phyloP scores from a whole-genome alignment of 2,797 vertebrate genomes.

The Pantherophis vulpinus region DNA sequence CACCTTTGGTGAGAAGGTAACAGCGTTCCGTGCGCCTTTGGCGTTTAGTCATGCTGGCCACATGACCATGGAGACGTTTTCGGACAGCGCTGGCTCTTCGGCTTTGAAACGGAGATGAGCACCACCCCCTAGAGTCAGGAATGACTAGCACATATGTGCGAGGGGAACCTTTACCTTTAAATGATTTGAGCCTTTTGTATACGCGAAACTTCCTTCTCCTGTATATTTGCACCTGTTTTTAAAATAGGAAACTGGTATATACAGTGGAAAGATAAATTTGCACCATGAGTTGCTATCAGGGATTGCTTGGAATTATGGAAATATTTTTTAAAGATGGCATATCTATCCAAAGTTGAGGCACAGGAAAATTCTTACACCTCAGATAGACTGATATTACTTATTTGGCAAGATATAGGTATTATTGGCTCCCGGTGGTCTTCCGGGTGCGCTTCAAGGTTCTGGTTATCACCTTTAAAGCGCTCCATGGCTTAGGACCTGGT shows the following conservation, averaged over 20 bases:
- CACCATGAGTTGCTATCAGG: background rate
- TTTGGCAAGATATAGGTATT: background rate
- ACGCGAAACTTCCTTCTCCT: background rate
- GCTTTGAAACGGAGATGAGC: too few species aligned
- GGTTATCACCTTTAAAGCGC: too few species aligned
- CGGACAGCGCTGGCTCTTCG: too few species aligned
- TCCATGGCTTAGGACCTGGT: too few species aligned
- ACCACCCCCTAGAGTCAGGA: too few species aligned
- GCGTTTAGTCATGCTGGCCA: too few species aligned
- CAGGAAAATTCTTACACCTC: background rate
- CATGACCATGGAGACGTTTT: too few species aligned
- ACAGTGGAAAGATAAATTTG: background rate
- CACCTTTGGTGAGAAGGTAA: too few species aligned
- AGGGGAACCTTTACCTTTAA: background rate
- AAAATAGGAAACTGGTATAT: background rate
- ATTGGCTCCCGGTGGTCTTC: too few species aligned
- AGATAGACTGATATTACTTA: background rate
- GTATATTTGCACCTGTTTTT: background rate
- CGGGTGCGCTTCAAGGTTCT: too few species aligned
- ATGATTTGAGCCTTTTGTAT: background rate
- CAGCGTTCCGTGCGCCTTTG: too few species aligned
- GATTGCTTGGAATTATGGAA: background rate
- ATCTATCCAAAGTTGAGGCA: background rate
- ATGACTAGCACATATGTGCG: too few species aligned
- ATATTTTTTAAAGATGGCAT: background rate